Base-by-base conservation (phyloP, 2,888 invertebrate genomes). In the Sarcophaga carnaria region DNA sequence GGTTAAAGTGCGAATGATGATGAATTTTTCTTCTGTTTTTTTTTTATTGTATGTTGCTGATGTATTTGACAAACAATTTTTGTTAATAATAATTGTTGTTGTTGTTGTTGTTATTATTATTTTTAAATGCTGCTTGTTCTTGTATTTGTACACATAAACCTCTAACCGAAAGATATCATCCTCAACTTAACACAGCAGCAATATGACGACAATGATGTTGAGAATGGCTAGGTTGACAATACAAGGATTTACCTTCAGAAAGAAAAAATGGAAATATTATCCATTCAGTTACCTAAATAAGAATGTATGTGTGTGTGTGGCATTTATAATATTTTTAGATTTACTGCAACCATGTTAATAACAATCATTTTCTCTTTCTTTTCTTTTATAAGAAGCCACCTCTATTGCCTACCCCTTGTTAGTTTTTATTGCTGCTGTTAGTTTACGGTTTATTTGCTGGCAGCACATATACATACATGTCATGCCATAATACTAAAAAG, bases 91-190 rank as follows among this genome's bases (percentile, higher is more conserved):
- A 84, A 85, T 82, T 37, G 1, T 37, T 37, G 88, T 75, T 89
- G 88, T 80, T 69, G 60, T 71, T 69, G 60, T 71, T 22, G 59
- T 76, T 76, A 67, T 71, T 76, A 59, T 76, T 80, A 25, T 78
- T 20, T 54, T 62, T 71, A 37, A 37, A 37, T 71, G 27, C 47
- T 62, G 20, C 45, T 60, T 59, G 66, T 49, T 80, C 78, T 85
- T 90, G 88, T 90, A 90, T 89, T 90, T 81, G 89, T 91, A 90
- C 90, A 90, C 66, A 62, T 22, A 91, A 91, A 91, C 91, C 91
- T 91, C 89, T 89, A 91, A 89, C 89, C 89, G 17, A 4, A 89
- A 90, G 90, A 37, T 2, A 37, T 37, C 37, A 8, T 37, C 88
- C 88, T 89, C 90, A 90, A 88, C 89, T 88, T 86, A 3, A 54